These are phyloP conservation scores for Proterorhinus semilunaris DNA, from an alignment of 2,113 vertebrate genomes.

Conservation along the genomic window DNA sequence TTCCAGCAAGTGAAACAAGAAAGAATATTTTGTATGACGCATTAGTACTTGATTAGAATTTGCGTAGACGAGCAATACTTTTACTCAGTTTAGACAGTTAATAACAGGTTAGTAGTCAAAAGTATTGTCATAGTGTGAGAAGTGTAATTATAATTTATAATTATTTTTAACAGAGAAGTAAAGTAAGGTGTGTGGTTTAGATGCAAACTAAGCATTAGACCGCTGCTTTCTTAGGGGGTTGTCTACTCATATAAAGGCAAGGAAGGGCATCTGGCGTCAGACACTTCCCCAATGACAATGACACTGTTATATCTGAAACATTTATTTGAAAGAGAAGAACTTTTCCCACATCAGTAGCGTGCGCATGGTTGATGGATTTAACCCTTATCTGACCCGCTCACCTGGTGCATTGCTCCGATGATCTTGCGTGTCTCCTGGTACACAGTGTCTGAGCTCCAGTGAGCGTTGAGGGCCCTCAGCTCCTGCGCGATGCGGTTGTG, in stretches of 20 bases:
- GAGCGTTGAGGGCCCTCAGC: conserved; percentile 79
- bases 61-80: too few relatives aligned
- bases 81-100: too few relatives aligned
- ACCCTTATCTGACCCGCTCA: conserved; percentile 42
- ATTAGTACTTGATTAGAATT: too few relatives aligned
- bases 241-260: neutral
- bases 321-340: neutral
- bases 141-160: too few relatives aligned
- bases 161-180: too few relatives aligned
- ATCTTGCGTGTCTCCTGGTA: conserved; percentile 94
- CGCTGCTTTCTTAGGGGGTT: neutral
- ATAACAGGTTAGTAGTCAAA: too few relatives aligned
- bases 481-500: conserved; percentile 86
- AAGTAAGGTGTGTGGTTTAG: too few relatives aligned
- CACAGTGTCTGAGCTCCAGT: conserved; percentile 82
- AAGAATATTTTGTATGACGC: too few relatives aligned
- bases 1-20: too few relatives aligned
- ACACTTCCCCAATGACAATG: neutral
- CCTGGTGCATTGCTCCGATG: conserved; percentile 92
- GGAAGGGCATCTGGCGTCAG: neutral
- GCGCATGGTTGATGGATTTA: neutral
- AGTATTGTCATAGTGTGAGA: too few relatives aligned
- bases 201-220: too few relatives aligned
- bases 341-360: neutral
- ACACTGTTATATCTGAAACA: neutral